Evolutionary conservation across 2,113 vertebrate genomes (phyloP), one percentile per base, ranked within the genome.

Genomic region (Lycocorax pyrrhopterus): DNA sequence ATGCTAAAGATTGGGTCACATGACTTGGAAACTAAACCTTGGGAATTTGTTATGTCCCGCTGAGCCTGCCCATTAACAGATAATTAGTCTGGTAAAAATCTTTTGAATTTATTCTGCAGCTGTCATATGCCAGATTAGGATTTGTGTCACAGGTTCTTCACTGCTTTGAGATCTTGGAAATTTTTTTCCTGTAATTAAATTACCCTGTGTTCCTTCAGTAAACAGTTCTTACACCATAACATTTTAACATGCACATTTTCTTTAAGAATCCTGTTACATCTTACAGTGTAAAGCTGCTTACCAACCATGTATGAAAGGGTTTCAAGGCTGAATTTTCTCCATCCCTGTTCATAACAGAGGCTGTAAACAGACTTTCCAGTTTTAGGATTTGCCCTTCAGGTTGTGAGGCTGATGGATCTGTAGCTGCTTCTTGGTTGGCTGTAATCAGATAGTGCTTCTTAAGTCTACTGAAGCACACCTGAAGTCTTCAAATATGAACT

Each of bases 11-110:
- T 86, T 3, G 91, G 90, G 79, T 97, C 96, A 97, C 93, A 66
- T 96, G 84, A 44, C 86, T 94, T 96, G 86, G 89, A 96, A 93
- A 87, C 71, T 93, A 96, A 95, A 97, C 90, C 94, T 96, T 90
- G 92, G 94, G 90, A 96, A 96, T 97, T 96, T 96, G 93, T 90
- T 96, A 89, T 91, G 86, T 96, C 97, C 97, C 17, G 56, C 94
- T 96, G 97, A 94, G 94, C 87, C 84, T 95, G 79, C 91, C 91
- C 96, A 97, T 97, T 97, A 98, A 94, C 92, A 96, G 95, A 97
- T 98, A 97, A 98, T 98, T 98, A 98, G 96, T 95, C 96, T 97
- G 92, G 90, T 97, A 94, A 96, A 96, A 96, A 95, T 92, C 96
- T 94, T 97, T 96, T 94, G 81, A 96, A 96, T 97, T 97, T 91